A percentile compares a stretch with the other conserved stretches of the same genome.
Conservation (phyloP, 2,113 vertebrate genomes). For the Semnornis frantzii region DNA sequence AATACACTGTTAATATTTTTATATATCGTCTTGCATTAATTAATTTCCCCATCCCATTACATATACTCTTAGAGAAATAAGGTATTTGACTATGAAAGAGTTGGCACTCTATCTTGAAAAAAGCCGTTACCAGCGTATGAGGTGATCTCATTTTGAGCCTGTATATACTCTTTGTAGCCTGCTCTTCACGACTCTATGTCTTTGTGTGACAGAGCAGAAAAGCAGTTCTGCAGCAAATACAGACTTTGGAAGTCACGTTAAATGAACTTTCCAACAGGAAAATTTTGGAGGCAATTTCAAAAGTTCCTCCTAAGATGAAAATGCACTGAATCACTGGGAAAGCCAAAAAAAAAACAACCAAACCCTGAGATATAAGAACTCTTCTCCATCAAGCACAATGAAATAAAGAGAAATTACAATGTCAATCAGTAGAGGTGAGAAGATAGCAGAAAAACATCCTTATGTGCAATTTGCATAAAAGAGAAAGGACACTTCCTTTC, state of each 20-base stretch:
- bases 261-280: background rate
- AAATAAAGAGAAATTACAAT: background rate
- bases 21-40: no score
- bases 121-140: background rate
- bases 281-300: background rate
- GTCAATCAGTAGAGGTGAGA: background rate
- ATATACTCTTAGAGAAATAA: background rate
- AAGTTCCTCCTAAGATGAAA: background rate
- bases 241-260: background rate
- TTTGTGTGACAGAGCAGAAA: background rate
- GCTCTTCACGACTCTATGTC: background rate
- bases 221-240: background rate
- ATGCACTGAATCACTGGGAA: fast-evolving
- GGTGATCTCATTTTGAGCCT: background rate
- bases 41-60: no score
- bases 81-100: background rate
- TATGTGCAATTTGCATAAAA: background rate
- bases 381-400: background rate
- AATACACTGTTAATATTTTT: no score
- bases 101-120: background rate
- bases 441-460: background rate
- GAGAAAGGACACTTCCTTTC: background rate
- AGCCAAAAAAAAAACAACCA: no score
- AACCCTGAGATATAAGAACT: background rate
- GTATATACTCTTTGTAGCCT: background rate